Conservation (phyloP, 2,888 invertebrate species). For the Orthosia gothica region DNA sequence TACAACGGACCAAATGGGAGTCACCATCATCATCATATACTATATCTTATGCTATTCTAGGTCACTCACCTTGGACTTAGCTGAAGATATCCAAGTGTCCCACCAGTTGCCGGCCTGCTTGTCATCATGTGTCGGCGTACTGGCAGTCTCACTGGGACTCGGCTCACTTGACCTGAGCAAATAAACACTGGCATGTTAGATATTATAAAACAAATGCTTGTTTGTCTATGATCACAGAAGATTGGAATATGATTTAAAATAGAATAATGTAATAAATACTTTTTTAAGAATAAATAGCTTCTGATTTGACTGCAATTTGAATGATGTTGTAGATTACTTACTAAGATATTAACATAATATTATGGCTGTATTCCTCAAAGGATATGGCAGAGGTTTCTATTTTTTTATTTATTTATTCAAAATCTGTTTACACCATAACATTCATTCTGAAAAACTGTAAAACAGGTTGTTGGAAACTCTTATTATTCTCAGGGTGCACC, state of each 20-base stretch:
- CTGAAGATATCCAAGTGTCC: conserved; percentile 92
- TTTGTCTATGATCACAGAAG: background rate
- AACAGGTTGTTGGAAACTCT: no score
- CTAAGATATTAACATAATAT: no score
- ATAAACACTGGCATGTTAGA: background rate
- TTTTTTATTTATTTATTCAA: no score
- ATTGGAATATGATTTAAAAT: background rate
- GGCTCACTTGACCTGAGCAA: conserved; percentile 76
- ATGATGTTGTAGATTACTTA: no score
- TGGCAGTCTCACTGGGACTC: conserved; percentile 76
- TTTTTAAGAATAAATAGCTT: background rate
- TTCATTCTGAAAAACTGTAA: no score
- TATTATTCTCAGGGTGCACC: no score
- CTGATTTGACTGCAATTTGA: background rate
- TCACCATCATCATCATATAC: no score
- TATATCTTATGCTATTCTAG: background rate
- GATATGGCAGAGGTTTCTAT: no score
- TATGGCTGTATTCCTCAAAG: no score
- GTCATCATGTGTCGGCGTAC: conserved; percentile 77
- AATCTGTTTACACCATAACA: no score
- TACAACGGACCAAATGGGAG: no score
- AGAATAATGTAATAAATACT: no score
- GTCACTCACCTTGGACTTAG: conserved; percentile 90
- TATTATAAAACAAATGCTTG: background rate
- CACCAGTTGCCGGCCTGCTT: conserved; percentile 89